Evolutionary conservation across 1,140 invertebrate species (phyloP).

Genomic region (Pinna nobilis): DNA sequence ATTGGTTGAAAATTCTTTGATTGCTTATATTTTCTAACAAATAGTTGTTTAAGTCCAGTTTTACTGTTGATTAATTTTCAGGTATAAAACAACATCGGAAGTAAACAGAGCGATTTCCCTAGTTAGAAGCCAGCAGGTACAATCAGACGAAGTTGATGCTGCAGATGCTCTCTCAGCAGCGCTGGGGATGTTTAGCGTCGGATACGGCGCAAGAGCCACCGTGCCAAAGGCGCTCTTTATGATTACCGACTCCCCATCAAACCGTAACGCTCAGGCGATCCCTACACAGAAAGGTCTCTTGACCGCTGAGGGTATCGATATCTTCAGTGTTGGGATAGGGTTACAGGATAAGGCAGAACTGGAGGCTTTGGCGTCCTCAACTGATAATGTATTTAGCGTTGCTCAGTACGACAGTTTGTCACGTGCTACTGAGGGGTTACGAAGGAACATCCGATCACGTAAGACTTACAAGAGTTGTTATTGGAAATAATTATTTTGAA

Average conservation of each 20-base stretch:
- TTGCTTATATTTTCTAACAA: too few relatives aligned
- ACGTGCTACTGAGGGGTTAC: constrained; percentile 3
- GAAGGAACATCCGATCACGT: constrained; percentile 56
- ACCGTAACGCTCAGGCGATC: constrained; percentile 37
- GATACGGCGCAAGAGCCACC: constrained; percentile 44
- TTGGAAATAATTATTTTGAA: neutral
- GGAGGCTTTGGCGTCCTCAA: constrained; percentile 38
- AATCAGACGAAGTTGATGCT: constrained; percentile 21
- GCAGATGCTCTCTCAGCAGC: constrained; percentile 44
- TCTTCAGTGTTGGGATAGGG: constrained; percentile 50
- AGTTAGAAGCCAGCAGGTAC: constrained; percentile 7
- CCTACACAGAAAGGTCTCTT: neutral
- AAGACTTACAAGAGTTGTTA: constrained; percentile 20
- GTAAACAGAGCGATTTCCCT: constrained; percentile 9
- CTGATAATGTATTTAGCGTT: constrained; percentile 48
- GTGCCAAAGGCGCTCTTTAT: constrained; percentile 62
- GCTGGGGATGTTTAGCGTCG: constrained; percentile 43
- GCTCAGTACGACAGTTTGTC: constrained; percentile 27
- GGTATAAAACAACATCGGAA: neutral
- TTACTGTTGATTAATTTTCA: neutral
- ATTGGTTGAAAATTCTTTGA: too few relatives aligned
- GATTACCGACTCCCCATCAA: constrained; percentile 59
- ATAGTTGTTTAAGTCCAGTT: too few relatives aligned
- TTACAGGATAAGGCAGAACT: constrained; percentile 48
- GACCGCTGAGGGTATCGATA: constrained; percentile 10